These are phyloP conservation scores for Hypsibius dujardini DNA, from an alignment of 1,140 invertebrate genomes.

Conservation along the genomic window DNA sequence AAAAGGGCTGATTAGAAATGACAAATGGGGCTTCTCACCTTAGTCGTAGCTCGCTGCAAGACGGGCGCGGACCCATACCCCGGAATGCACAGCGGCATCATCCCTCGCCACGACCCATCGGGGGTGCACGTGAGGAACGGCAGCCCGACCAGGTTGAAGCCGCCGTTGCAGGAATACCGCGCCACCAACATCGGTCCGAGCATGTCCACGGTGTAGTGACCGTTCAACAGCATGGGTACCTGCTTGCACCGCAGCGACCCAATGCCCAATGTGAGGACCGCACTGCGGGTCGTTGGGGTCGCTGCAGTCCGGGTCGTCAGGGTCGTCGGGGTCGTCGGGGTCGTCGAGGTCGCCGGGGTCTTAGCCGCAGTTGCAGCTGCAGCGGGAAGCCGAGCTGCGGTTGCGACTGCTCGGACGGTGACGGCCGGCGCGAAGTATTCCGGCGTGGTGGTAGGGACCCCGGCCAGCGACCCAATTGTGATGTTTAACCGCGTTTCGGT, in stretches of 20 bases:
- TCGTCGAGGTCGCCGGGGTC: too few species aligned
- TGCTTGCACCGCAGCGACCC: not conserved
- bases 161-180: not conserved
- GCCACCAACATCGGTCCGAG: not conserved
- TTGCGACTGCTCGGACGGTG: not conserved
- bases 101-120: conserved; percentile 6
- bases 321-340: too few species aligned
- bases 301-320: not conserved
- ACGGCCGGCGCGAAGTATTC: conserved; percentile 3
- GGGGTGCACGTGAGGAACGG: conserved; percentile 5
- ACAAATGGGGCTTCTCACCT: too few species aligned
- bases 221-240: not conserved
- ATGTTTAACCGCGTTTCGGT: too few species aligned
- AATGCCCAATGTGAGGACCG: not conserved
- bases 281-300: not conserved
- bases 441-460: not conserved
- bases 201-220: not conserved
- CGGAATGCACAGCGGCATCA: conserved; percentile 10
- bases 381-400: too few species aligned
- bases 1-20: too few species aligned
- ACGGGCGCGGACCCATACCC: not conserved
- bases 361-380: too few species aligned
- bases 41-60: too few species aligned
- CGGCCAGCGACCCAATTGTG: too few species aligned
- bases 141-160: not conserved